Evolutionary conservation across 2,113 vertebrate genomes (phyloP), one percentile per base, ranked within the genome.

Genomic region (Physeter macrocephalus): DNA sequence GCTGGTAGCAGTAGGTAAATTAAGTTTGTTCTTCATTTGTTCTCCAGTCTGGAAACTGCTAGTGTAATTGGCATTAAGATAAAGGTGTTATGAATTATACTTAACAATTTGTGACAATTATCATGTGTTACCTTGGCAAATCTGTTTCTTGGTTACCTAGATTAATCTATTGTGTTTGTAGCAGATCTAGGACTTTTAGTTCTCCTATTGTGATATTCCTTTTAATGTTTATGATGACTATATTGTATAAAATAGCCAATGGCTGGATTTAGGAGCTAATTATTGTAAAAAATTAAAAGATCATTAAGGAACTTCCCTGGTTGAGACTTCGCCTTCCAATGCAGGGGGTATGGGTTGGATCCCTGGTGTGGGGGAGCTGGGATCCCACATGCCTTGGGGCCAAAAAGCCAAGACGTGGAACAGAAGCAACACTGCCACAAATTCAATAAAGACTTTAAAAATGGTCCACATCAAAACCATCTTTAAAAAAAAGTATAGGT

Each of bases 151-250:
- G 49, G 86, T 96, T 89, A 89, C 89, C 95, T 97, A 88, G 36
- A 82, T 93, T 95, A 93, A 62, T 89, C 59, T 96, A 93, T 74
- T 89, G 61, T 41, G 18, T 85, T 95, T 91, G 49, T 83, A 61
- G 67, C 82, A 91, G 67, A 85, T 67, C 82, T 94, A 90, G 75
- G 75, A 86, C 61, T 93, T 95, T 93, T 54, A 71, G 75, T 94
- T 90, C 78, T 97, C 67, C 74, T 96, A 77, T 88, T 91, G 83
- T 59, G 34, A 57, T 97, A 87, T 20, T 91, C 20, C 41, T 90
- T 96, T 91, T 87, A 95, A 94, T 97, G 57, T 90, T 91, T 96
- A 80, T 97, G 61, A 82, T 97, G n/a, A 93, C n/a, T 86, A 3
- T 49, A 41, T 74, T 93, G 20, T 89, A 59, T 69, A 95, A 97